phyloP scores from a whole-genome alignment of 2,113 vertebrate genomes.

The Chauna torquata region DNA sequence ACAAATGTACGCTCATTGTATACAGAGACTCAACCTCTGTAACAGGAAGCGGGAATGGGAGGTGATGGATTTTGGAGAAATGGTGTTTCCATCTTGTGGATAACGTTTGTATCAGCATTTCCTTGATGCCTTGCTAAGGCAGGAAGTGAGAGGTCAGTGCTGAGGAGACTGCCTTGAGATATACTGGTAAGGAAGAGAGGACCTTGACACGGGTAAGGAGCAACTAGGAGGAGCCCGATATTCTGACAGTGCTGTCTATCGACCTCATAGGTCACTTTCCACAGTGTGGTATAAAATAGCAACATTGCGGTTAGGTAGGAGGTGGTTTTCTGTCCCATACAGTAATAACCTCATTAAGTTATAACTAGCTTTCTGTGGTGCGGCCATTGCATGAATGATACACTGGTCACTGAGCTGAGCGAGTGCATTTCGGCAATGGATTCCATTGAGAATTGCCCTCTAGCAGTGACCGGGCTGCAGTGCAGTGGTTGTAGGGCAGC shows the following conservation, averaged over 20 bases:
- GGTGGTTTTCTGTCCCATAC: background rate
- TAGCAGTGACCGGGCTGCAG: background rate
- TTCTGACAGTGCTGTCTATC: background rate
- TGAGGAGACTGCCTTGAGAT: background rate
- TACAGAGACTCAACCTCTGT: background rate
- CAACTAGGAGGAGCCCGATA: background rate
- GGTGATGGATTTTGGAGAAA: background rate
- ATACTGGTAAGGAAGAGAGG: background rate
- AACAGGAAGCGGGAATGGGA: background rate
- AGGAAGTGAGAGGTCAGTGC: background rate
- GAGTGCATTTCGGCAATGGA: background rate
- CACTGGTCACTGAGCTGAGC: background rate
- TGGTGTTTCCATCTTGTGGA: background rate
- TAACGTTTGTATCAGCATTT: background rate
- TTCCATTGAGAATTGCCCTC: background rate
- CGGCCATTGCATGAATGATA: fast-evolving
- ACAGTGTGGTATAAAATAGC: background rate
- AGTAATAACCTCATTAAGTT: background rate
- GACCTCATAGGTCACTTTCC: background rate
- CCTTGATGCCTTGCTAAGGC: background rate
- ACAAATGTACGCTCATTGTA: background rate
- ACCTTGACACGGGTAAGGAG: background rate
- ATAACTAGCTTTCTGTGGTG: background rate
- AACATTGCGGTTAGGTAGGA: background rate
- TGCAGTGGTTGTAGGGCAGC: background rate